A percentile compares a stretch with the other conserved stretches of the same genome.
phyloP scores from a whole-genome alignment of 2,113 vertebrate genomes.

The Cryptomyrus ogoouensis region DNA sequence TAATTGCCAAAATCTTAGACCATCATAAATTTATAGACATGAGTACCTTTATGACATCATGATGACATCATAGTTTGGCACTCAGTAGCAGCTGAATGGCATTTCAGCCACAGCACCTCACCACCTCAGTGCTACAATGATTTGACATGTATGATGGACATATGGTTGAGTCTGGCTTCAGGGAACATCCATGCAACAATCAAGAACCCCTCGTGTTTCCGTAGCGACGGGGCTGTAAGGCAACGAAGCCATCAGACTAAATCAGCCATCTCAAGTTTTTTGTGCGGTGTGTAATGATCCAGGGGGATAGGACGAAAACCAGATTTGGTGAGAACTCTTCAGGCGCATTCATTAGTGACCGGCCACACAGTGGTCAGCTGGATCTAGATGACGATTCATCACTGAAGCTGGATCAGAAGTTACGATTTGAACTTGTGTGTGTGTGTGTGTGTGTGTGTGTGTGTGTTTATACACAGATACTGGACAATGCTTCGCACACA shows the following conservation, averaged over 20 bases:
- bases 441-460: slow-evolving; percentile 21
- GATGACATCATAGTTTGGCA: slow-evolving; percentile 34
- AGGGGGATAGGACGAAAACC: slow-evolving; percentile 31
- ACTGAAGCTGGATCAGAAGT: slow-evolving; percentile 30
- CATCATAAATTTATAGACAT: slow-evolving; percentile 26
- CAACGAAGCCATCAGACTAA: slow-evolving; percentile 26
- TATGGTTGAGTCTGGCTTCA: not conserved
- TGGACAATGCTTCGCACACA: slow-evolving; percentile 39
- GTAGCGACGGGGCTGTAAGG: slow-evolving; percentile 21
- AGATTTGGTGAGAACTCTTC: not conserved
- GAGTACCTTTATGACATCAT: slow-evolving; percentile 46
- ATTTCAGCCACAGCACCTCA: not conserved
- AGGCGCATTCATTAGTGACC: not conserved
- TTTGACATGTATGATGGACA: not conserved
- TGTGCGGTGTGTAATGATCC: slow-evolving; percentile 25
- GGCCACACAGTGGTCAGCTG: not conserved
- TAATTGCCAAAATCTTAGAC: slow-evolving; percentile 1
- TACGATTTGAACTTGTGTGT: slow-evolving; percentile 41
- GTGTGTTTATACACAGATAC: slow-evolving; percentile 46
- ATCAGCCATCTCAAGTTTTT: slow-evolving; percentile 42
- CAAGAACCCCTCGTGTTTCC: slow-evolving; percentile 27
- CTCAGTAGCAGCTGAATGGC: slow-evolving; percentile 22
- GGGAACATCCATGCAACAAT: slow-evolving; percentile 10
- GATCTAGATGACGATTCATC: not conserved
- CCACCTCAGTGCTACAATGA: not conserved